Evolutionary conservation across 2,113 vertebrate species (phyloP).

Genomic region (Thymallus thymallus): DNA sequence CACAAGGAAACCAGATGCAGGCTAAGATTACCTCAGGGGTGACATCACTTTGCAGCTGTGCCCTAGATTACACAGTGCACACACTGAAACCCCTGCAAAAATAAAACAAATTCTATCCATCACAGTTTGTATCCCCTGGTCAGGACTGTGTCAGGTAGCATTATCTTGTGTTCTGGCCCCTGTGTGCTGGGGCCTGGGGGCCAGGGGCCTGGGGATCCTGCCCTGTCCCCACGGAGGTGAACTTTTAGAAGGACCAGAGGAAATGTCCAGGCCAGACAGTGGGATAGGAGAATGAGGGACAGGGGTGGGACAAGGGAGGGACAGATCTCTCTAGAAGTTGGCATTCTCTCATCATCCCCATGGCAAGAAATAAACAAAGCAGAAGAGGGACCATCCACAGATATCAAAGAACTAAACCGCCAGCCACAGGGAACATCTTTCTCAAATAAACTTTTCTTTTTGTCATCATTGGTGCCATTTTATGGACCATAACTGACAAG

Average conservation of each 20-base stretch:
- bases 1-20: constrained; percentile 25
- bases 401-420: neutral
- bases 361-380: constrained; percentile 17
- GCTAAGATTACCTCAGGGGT: constrained; percentile 54
- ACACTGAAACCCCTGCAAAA: constrained; percentile 3
- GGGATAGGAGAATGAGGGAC: constrained; percentile 28
- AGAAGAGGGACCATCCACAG: constrained; percentile 8
- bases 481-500: constrained; percentile 14
- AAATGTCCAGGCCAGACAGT: constrained; percentile 24
- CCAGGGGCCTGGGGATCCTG: constrained; percentile 19
- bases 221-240: constrained; percentile 24
- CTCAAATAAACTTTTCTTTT: constrained; percentile 27
- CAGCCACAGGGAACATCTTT: neutral
- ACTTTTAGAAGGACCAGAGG: constrained; percentile 27
- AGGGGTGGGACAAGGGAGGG: no score
- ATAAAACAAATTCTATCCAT: neutral
- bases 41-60: constrained; percentile 62
- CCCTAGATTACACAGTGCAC: constrained; percentile 42
- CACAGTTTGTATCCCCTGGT: neutral
- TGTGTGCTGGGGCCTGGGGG: no score
- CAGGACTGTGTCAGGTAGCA: neutral
- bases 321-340: constrained; percentile 4
- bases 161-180: no score
- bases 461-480: constrained; percentile 27
- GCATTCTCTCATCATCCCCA: constrained; percentile 27